Evolutionary conservation across 2,797 vertebrate genomes (phyloP).

Genomic region (Rhinophrynus dorsalis): DNA sequence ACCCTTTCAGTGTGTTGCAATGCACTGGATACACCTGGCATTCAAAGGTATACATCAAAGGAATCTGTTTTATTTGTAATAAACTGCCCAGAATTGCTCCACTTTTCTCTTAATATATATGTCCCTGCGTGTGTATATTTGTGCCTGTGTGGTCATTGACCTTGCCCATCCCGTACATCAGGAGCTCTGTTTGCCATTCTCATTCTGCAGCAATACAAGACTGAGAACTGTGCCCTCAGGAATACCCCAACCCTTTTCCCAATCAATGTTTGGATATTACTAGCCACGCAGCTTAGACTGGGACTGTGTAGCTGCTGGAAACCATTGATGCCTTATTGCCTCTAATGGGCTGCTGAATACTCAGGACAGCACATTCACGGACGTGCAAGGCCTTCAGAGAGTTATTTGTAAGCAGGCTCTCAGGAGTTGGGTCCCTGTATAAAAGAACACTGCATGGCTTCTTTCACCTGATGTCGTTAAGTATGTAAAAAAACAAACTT

Average conservation of each 20-base stretch:
- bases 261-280: neutral
- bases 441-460: too few species aligned
- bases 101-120: too few species aligned
- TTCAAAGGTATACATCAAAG: too few species aligned
- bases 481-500: too few species aligned
- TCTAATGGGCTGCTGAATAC: neutral
- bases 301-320: neutral
- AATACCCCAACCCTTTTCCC: neutral
- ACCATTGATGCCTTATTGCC: neutral
- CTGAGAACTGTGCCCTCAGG: neutral
- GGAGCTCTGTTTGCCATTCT: neutral
- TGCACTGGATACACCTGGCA: too few species aligned
- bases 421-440: neutral
- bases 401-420: neutral
- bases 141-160: too few species aligned
- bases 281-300: neutral
- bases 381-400: neutral
- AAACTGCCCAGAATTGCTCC: too few species aligned
- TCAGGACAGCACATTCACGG: neutral
- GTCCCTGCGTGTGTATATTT: too few species aligned
- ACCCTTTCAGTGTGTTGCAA: too few species aligned
- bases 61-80: too few species aligned
- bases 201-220: neutral
- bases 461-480: too few species aligned
- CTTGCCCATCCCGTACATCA: too few species aligned